Evolutionary conservation across 2,113 vertebrate genomes (phyloP).

Genomic region (Columba janthina): DNA sequence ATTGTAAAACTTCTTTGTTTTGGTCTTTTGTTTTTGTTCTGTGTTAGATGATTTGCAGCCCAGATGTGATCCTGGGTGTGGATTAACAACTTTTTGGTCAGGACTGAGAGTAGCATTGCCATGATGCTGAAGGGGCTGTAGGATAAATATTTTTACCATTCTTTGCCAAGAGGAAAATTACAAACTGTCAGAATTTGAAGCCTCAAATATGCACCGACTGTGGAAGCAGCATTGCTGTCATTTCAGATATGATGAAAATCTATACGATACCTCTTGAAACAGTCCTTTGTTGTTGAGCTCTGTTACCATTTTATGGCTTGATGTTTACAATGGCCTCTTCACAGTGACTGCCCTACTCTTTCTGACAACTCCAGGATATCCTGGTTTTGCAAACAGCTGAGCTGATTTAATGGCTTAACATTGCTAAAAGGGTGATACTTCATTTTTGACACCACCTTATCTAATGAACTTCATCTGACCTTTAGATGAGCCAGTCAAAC

Average conservation of each 20-base stretch:
- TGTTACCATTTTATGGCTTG: not conserved
- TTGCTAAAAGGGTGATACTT: not conserved
- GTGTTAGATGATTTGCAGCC: not conserved
- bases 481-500: not conserved
- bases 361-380: not conserved
- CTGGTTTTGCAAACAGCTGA: not conserved
- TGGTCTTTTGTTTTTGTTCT: not conserved
- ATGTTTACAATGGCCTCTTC: not conserved
- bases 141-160: not conserved
- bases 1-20: not conserved
- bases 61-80: not conserved
- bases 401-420: not conserved
- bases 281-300: not conserved
- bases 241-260: not conserved
- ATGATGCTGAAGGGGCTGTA: not conserved
- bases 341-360: not conserved
- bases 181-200: not conserved
- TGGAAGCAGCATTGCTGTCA: rapidly evolving
- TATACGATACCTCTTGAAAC: not conserved
- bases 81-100: not conserved
- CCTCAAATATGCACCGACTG: not conserved
- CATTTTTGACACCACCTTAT: not conserved
- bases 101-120: not conserved
- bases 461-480: not conserved
- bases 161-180: not conserved